These are phyloP conservation scores for Plectropomus leopardus DNA, from an alignment of 2,113 vertebrate species.

Conservation along the genomic window DNA sequence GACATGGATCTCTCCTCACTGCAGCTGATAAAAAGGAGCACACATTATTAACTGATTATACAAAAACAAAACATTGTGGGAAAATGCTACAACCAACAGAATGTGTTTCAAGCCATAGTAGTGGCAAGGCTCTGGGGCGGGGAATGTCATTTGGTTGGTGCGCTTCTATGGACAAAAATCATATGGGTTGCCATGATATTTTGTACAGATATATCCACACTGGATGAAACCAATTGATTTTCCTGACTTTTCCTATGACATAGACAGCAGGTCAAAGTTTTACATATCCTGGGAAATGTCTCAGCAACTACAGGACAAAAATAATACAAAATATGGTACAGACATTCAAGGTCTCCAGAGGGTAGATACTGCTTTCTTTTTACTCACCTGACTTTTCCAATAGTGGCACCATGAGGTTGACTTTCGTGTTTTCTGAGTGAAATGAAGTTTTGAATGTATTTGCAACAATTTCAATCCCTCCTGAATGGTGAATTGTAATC, in stretches of 20 bases:
- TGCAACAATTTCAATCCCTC: too few species aligned
- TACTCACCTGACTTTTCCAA: not conserved
- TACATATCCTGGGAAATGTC: too few species aligned
- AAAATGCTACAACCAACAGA: not conserved
- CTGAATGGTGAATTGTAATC: not conserved
- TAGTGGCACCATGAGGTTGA: not conserved
- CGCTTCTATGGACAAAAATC: not conserved
- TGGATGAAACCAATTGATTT: too few species aligned
- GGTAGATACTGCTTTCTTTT: not conserved
- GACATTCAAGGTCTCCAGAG: not conserved
- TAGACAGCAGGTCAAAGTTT: too few species aligned
- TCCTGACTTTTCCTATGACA: too few species aligned
- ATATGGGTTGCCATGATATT: not conserved
- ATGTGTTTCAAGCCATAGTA: not conserved
- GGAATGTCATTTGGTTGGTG: too few species aligned
- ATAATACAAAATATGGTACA: too few species aligned
- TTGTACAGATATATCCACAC: not conserved
- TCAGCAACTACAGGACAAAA: too few species aligned
- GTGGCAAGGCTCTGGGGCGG: not conserved
- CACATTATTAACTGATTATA: not conserved
- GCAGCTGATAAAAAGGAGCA: not conserved
- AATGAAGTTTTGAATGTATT: too few species aligned
- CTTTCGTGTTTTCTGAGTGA: not conserved
- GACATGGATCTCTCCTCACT: slow-evolving; percentile 7
- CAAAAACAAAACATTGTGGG: not conserved